phyloP scores from a whole-genome alignment of 2,113 vertebrate species.

The Passer domesticus region DNA sequence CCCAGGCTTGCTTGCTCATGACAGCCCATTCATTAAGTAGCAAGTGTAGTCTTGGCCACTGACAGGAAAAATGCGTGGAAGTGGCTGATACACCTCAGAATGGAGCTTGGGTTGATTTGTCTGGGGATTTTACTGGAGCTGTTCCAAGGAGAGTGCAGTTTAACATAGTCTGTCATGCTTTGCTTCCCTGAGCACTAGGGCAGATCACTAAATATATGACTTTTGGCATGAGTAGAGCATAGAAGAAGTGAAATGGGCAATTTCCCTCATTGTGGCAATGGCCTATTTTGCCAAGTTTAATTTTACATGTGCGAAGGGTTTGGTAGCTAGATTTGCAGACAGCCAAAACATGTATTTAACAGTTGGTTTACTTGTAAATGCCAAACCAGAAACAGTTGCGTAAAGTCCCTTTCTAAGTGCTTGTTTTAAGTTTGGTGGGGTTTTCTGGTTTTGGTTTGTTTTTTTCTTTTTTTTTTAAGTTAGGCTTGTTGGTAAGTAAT shows the following conservation, averaged over 20 bases:
- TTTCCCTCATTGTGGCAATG: background rate
- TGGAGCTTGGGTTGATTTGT: background rate
- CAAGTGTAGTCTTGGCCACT: background rate
- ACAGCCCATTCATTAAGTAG: background rate
- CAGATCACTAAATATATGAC: background rate
- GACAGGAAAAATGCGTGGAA: background rate
- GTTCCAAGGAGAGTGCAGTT: background rate
- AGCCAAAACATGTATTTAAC: slow-evolving; percentile 11
- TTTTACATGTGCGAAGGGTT: background rate
- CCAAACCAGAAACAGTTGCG: slow-evolving; percentile 25
- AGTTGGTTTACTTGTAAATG: slow-evolving; percentile 29
- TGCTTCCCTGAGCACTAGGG: background rate
- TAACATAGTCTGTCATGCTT: background rate
- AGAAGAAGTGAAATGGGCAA: background rate
- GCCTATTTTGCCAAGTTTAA: background rate
- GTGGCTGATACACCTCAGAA: background rate
- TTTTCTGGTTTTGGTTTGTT: background rate
- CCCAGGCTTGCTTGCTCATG: background rate
- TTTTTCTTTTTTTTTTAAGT: background rate
- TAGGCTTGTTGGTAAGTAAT: background rate
- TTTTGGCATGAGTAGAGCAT: background rate
- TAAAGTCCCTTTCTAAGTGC: slow-evolving; percentile 18
- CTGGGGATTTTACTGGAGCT: background rate
- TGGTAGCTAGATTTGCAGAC: background rate
- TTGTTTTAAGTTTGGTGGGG: background rate